Percentiles rank a stretch among this genome's conserved stretches.
Evolutionary conservation across 2,888 invertebrate species (phyloP).

Genomic region (Antheraea assamensis): DNA sequence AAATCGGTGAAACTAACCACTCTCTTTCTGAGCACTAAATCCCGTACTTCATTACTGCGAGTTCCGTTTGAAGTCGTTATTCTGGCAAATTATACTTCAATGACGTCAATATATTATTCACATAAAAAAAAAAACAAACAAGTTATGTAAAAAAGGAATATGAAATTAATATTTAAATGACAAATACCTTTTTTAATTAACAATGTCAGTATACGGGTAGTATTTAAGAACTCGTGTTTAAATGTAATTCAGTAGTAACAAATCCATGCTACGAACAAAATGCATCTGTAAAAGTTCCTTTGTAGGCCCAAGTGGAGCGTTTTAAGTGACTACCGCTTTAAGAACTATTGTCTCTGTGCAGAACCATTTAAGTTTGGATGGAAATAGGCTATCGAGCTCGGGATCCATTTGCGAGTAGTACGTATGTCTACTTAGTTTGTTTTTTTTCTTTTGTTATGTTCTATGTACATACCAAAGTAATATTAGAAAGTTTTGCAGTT

Average conservation of each 20-base stretch:
- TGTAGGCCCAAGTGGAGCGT: constrained; percentile 66
- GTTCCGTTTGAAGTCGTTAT: too few relatives aligned
- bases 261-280: constrained; percentile 22
- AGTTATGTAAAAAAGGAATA: too few relatives aligned
- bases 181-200: too few relatives aligned
- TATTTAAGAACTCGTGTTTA: neutral
- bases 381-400: constrained; percentile 64
- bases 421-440: neutral
- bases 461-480: neutral
- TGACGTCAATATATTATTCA: too few relatives aligned
- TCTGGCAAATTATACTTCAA: too few relatives aligned
- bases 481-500: neutral
- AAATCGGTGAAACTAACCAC: too few relatives aligned
- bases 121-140: too few relatives aligned
- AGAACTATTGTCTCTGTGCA: constrained; percentile 68
- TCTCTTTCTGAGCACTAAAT: too few relatives aligned
- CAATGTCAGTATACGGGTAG: too few relatives aligned
- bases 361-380: constrained; percentile 60
- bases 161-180: too few relatives aligned
- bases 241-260: constrained; percentile 17
- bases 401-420: constrained; percentile 50
- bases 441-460: constrained; percentile 5
- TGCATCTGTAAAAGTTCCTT: constrained; percentile 62
- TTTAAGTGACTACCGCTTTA: constrained; percentile 68
- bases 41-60: too few relatives aligned